phyloP scores from a whole-genome alignment of 92 coral and sea anemone genomes.

The Porites lobata region DNA sequence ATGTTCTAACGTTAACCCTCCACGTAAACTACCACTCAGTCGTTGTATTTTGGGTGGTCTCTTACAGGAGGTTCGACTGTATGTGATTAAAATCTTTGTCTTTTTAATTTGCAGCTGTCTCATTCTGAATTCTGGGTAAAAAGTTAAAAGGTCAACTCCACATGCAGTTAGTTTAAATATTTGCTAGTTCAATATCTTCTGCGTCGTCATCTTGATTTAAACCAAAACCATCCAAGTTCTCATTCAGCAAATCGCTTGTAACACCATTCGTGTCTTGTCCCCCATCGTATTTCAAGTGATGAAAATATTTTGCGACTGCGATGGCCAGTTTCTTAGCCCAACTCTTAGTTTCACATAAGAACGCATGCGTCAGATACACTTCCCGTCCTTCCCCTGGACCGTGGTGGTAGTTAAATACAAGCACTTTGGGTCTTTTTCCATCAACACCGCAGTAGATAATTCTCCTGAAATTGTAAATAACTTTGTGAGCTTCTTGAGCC shows the following conservation, averaged over 20 bases:
- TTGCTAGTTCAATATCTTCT: too few species aligned
- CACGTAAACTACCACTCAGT: too few species aligned
- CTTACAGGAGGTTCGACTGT: too few species aligned
- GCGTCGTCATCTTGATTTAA: too few species aligned
- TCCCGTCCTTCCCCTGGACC: constrained; percentile 52
- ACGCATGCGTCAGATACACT: constrained; percentile 74
- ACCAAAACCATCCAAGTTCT: too few species aligned
- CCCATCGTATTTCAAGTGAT: constrained; percentile 2
- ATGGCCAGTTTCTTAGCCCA: constrained; percentile 71
- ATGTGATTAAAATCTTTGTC: too few species aligned
- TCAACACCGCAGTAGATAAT: constrained; percentile 94
- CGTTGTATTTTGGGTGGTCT: too few species aligned
- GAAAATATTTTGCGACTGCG: constrained; percentile 58
- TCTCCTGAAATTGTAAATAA: constrained; percentile 61
- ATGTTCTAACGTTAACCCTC: too few species aligned
- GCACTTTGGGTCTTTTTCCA: constrained; percentile 67
- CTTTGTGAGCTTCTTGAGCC: constrained; percentile 26
- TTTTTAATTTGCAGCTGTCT: too few species aligned
- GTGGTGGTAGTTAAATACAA: constrained; percentile 79
- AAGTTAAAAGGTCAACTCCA: too few species aligned
- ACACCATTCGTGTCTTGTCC: neutral
- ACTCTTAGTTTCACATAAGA: constrained; percentile 62
- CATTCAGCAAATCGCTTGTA: neutral
- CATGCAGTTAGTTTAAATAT: too few species aligned
- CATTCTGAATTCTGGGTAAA: too few species aligned